Base-by-base conservation (phyloP, 2,113 vertebrate genomes). In the Galeopterus variegatus region DNA sequence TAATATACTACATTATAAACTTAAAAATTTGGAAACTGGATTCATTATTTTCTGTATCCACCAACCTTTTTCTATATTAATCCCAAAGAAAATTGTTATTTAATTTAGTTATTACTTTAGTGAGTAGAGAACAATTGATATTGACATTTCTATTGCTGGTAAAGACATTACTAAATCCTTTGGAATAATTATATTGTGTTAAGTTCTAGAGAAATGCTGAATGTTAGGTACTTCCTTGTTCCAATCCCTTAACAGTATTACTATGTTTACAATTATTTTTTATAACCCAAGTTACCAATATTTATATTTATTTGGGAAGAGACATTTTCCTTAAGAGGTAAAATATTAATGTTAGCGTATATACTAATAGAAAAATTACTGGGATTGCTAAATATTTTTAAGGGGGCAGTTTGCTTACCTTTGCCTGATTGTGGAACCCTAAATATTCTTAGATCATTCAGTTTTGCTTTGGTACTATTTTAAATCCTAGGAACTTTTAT, bases 291-390 rank as follows among this genome's bases (percentile, higher is more conserved):
- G 8, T 64, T 54, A 54, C 23, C 28, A 72, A 36, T 54, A 24
- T 48, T 80, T 41, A 58, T 36, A 69, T 60, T 92, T 89, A 76
- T 67, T 79, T 95, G 24, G 19, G 12, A 90, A 18, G 93, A 89
- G 8, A 21, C 8, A 50, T 6, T 75, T 88, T 95, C 80, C 33
- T 10, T 45, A 73, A 90, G 13, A 85, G 0, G 0, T 15, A 90
- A 93, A 93, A 52, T 67, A 69, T 58, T 73, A 58, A 88, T 81
- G 48, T 69, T 31, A 64, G 15, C 85, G 6, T 6, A 65, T 19
- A 87, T 83, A 45, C 1, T 36, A 77, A 60, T 41, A 72, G 10
- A 87, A 13, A 93, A 52, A 86, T 65, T 77, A 54, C 31, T 60
- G 31, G 26, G 24, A 60, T 62, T 52, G 87, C 10, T 82, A 67